These are phyloP conservation scores for Dioctria rufipes DNA, from an alignment of 2,888 invertebrate species.

Conservation along the genomic window DNA sequence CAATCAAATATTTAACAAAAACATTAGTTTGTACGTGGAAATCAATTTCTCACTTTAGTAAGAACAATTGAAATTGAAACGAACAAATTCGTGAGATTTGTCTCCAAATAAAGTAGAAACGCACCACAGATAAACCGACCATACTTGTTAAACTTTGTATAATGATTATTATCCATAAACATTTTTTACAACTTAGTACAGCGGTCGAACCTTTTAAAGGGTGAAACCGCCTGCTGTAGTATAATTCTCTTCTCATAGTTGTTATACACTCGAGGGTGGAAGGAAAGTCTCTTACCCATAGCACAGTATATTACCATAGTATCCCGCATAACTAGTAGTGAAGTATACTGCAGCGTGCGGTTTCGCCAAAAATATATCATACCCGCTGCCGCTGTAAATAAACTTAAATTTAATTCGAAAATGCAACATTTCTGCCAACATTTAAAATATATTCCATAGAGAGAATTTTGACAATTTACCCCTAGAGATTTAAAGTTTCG, in stretches of 20 bases:
- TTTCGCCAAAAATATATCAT: background rate
- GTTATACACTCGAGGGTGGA: background rate
- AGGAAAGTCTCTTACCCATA: too few species aligned
- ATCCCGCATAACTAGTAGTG: background rate
- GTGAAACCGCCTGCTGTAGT: background rate
- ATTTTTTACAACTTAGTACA: background rate
- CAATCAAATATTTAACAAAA: too few species aligned
- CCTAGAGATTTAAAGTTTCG: conserved; percentile 34
- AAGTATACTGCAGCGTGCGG: too few species aligned
- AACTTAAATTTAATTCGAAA: background rate
- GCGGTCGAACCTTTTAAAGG: background rate
- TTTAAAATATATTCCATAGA: background rate
- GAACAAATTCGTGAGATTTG: too few species aligned
- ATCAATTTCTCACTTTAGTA: too few species aligned
- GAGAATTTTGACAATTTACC: conserved; percentile 35
- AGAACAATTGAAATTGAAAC: too few species aligned
- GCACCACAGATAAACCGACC: too few species aligned
- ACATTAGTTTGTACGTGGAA: too few species aligned
- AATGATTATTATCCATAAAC: too few species aligned
- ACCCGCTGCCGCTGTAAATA: background rate
- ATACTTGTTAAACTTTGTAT: too few species aligned
- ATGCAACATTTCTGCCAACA: conserved; percentile 14
- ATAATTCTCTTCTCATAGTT: background rate
- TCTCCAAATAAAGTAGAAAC: too few species aligned
- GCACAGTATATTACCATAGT: too few species aligned